Evolutionary conservation across 2,888 invertebrate species (phyloP), one percentile per base, ranked within the genome.

Genomic region (Portevinia maculata): DNA sequence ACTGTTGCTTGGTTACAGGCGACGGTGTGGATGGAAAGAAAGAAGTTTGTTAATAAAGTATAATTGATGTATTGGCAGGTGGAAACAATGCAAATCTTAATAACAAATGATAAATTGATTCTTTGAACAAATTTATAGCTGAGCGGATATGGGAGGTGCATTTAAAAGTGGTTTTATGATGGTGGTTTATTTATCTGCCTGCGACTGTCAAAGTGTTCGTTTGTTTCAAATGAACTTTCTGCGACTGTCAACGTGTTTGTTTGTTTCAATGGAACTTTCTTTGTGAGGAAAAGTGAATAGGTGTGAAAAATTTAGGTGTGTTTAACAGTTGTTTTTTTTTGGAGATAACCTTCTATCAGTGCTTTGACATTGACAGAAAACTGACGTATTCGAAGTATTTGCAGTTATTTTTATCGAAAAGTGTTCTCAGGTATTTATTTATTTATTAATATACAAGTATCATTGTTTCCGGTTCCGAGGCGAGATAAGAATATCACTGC

Each of bases 71-170:
- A n/a, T n/a, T n/a, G 13, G 13, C 34, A 32, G 50, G 39, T 64
- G 50, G 50, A 17, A 64, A 52, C 64, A 52, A 50, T 15, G 19
- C 8, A 62, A 34, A 48, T 39, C 39, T 21, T 48, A 50, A 48
- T 24, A 39, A 50, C 37, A 50, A 64, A 64, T 64, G 50, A 64
- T 48, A 41, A 37, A 64, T 64, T 64, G 64, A 37, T 50, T 21
- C 11, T 64, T 64, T 24, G 9, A 3, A 1, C 19, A 13, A 9
- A 3, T 19, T 44, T 19, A 19, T 44, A 5, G n/a, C 28, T 28
- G 64, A 39, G 39, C 64, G 64, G 64, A 64, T 64, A 64, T 64
- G 50, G 28, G 24, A 8, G 28, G 52, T 64, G 64, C 64, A 52
- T 39, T 64, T 64, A 64, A 52, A 39, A 39, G 9, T 32, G 21